Evolutionary conservation across 2,797 vertebrate genomes (phyloP).

Genomic region (Tadarida brasiliensis): DNA sequence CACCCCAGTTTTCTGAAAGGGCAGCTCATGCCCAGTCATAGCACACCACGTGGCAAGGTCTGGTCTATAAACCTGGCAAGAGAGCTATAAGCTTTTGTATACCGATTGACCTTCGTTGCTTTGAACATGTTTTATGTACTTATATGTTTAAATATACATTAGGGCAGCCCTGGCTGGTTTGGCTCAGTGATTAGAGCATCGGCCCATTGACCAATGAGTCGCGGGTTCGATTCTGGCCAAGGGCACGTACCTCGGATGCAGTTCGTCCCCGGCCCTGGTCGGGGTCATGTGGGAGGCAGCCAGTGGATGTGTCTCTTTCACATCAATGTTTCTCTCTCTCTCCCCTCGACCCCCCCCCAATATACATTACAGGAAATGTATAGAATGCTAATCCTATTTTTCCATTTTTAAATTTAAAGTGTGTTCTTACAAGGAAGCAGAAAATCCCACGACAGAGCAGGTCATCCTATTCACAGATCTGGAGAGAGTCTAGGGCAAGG

Average conservation of each 20-base stretch:
- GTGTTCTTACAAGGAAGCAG: not conserved
- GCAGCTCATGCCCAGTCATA: fast-evolving
- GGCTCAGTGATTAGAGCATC: too few species aligned
- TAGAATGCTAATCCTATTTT: not conserved
- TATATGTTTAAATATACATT: not conserved
- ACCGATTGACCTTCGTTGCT: not conserved
- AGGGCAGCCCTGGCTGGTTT: not conserved
- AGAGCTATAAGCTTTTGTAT: not conserved
- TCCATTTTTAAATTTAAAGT: not conserved
- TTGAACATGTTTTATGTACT: not conserved
- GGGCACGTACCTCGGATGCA: too few species aligned
- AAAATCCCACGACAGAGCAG: not conserved
- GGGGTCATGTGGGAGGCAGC: too few species aligned
- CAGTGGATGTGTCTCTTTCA: too few species aligned
- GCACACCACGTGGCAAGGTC: not conserved
- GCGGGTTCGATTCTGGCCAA: too few species aligned
- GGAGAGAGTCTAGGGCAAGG: not conserved
- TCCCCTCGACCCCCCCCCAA: too few species aligned
- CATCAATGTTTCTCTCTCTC: too few species aligned
- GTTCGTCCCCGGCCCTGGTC: too few species aligned
- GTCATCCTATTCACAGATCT: not conserved
- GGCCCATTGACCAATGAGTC: too few species aligned
- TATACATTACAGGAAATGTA: not conserved
- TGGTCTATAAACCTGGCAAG: not conserved
- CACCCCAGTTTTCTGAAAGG: not conserved